These are phyloP conservation scores for Drosophila erecta DNA, from an alignment of 1,140 invertebrate genomes.

Conservation along the genomic window DNA sequence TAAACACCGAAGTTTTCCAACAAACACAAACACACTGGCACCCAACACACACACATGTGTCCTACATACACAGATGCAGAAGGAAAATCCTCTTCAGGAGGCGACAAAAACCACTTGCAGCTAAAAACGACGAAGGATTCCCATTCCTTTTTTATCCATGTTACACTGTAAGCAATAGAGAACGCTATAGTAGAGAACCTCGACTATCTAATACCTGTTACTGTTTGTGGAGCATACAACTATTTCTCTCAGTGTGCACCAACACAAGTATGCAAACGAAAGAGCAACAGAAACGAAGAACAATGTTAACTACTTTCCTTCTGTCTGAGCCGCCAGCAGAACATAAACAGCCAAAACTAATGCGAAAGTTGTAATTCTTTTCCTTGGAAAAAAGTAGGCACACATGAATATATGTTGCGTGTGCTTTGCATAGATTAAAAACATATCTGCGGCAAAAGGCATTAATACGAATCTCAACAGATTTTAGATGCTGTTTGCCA, in stretches of 20 bases:
- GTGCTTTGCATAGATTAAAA: too few relatives aligned
- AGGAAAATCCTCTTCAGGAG: conserved; percentile 33
- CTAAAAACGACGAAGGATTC: conserved; percentile 38
- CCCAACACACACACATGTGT: conserved; percentile 32
- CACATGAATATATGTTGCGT: too few relatives aligned
- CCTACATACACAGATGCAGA: conserved; percentile 18
- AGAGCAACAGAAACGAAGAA: conserved; percentile 45
- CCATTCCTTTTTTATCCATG: not conserved
- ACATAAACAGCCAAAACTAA: conserved; percentile 46
- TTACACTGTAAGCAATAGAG: not conserved
- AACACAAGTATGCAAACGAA: conserved; percentile 56
- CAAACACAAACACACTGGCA: conserved; percentile 42
- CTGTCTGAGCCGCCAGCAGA: conserved; percentile 35
- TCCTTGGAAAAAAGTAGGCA: not conserved
- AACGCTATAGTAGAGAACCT: too few relatives aligned
- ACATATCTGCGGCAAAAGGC: too few relatives aligned
- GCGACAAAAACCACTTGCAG: conserved; percentile 45
- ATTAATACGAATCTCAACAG: too few relatives aligned
- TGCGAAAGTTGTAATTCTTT: conserved; percentile 40
- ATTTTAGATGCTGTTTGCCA: too few relatives aligned
- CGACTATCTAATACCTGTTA: too few relatives aligned
- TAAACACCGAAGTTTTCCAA: conserved; percentile 67
- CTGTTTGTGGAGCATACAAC: too few relatives aligned
- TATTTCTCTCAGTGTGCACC: not conserved
- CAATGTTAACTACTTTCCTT: conserved; percentile 48